phyloP scores from a whole-genome alignment of 2,888 invertebrate genomes.

The Brenthis daphne region DNA sequence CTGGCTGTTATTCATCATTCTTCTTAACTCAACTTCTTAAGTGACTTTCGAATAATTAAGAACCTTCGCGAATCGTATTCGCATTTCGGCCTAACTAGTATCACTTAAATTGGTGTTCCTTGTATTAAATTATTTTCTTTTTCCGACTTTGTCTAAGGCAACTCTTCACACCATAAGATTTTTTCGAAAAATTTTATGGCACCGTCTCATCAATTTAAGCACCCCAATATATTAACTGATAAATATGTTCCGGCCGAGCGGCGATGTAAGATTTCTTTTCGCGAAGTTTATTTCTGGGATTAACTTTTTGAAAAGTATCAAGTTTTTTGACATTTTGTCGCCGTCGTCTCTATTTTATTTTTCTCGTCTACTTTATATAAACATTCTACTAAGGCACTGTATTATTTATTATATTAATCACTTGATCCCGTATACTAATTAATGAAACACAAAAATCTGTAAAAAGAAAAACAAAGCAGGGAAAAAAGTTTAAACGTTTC shows the following conservation, averaged over 20 bases:
- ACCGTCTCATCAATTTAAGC: slow-evolving; percentile 57
- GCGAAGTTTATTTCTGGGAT: slow-evolving; percentile 77
- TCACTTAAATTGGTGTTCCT: slow-evolving; percentile 56
- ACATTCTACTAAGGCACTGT: slow-evolving; percentile 76
- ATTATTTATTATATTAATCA: slow-evolving; percentile 59
- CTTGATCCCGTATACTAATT: slow-evolving; percentile 70
- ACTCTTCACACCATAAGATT: slow-evolving; percentile 63
- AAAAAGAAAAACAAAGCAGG: slow-evolving; percentile 71
- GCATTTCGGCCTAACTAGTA: slow-evolving; percentile 68
- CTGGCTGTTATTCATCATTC: slow-evolving; percentile 73
- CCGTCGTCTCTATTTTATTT: slow-evolving; percentile 64
- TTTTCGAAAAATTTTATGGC: slow-evolving; percentile 70
- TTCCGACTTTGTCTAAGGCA: slow-evolving; percentile 77
- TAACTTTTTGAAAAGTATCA: slow-evolving; percentile 76
- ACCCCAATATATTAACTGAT: slow-evolving; percentile 71
- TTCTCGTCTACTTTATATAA: slow-evolving; percentile 62
- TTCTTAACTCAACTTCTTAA: slow-evolving; percentile 53
- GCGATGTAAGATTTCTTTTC: slow-evolving; percentile 75
- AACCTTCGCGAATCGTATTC: slow-evolving; percentile 67
- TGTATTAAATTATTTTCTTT: slow-evolving; percentile 40
- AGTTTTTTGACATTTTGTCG: slow-evolving; percentile 80
- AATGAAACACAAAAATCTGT: slow-evolving; percentile 67
- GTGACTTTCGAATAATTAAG: slow-evolving; percentile 63
- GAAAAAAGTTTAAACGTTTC: slow-evolving; percentile 63
- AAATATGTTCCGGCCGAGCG: slow-evolving; percentile 70